Evolutionary conservation across 30 jellyfish, hydroid and myxozoan species (phyloP).

Genomic region (Nemopilema nomurai): DNA sequence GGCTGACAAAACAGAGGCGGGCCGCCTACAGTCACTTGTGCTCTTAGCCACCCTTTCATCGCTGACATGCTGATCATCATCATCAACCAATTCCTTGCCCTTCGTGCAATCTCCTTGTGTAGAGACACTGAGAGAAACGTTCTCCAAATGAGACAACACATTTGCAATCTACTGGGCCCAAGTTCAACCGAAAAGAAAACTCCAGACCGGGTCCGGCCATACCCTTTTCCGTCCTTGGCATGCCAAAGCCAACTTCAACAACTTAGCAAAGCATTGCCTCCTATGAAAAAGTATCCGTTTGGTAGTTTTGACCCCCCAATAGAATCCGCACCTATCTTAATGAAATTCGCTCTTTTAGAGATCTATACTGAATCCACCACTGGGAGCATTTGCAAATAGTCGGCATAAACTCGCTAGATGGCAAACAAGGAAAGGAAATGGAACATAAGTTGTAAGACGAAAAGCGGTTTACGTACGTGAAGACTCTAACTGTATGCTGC

Average conservation of each 20-base stretch:
- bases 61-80: no score
- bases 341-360: background rate
- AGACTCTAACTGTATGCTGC: constrained; percentile 32
- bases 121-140: background rate
- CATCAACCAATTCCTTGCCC: no score
- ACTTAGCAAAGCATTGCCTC: background rate
- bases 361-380: background rate
- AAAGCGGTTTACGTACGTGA: constrained; percentile 14
- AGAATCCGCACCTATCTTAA: no score
- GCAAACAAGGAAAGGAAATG: background rate
- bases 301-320: no score
- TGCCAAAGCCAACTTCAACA: background rate
- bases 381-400: background rate
- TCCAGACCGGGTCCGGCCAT: background rate
- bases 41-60: no score
- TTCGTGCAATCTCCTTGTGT: background rate
- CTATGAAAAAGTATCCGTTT: no score
- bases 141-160: background rate
- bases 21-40: background rate
- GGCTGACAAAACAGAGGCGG: background rate
- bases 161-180: background rate
- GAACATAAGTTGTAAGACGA: background rate
- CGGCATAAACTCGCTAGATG: background rate
- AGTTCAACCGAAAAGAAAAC: background rate
- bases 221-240: background rate